Conservation (phyloP, 2,797 vertebrate species). For the Acrocephalus scirpaceus region DNA sequence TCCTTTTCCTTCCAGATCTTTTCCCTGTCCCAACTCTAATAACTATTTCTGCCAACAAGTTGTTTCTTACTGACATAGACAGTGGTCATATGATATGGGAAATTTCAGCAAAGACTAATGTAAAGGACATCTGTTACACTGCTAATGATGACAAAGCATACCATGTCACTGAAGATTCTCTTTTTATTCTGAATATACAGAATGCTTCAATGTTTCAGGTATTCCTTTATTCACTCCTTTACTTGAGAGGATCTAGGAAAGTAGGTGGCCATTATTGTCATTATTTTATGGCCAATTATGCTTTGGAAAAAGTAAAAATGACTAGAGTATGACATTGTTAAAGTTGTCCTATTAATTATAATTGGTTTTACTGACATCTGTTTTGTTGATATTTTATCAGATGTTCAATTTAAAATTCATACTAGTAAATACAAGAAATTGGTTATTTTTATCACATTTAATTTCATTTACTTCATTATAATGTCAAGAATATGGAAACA, state of each 20-base stretch:
- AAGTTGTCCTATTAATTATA: not conserved
- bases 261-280: not conserved
- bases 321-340: not conserved
- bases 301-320: not conserved
- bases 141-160: conserved; percentile 63
- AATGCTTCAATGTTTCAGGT: conserved; percentile 66
- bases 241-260: not conserved
- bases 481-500: not conserved
- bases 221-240: not conserved
- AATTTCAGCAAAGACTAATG: conserved; percentile 5
- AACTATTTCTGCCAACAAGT: conserved; percentile 48
- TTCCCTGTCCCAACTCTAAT: conserved; percentile 68
- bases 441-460: not conserved
- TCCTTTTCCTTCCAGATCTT: conserved; percentile 51
- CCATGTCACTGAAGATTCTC: conserved; percentile 33
- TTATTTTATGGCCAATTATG: not conserved
- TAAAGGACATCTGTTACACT: conserved; percentile 66
- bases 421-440: not conserved
- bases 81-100: conserved; percentile 57
- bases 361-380: not conserved
- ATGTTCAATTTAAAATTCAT: not conserved
- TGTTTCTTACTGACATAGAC: conserved; percentile 71
- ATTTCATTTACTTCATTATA: not conserved
- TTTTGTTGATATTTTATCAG: not conserved
- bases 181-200: conserved; percentile 59